Evolutionary conservation across 2,113 vertebrate species (phyloP), one percentile per base, ranked within the genome.

Genomic region (Benitochromis conjunctus): DNA sequence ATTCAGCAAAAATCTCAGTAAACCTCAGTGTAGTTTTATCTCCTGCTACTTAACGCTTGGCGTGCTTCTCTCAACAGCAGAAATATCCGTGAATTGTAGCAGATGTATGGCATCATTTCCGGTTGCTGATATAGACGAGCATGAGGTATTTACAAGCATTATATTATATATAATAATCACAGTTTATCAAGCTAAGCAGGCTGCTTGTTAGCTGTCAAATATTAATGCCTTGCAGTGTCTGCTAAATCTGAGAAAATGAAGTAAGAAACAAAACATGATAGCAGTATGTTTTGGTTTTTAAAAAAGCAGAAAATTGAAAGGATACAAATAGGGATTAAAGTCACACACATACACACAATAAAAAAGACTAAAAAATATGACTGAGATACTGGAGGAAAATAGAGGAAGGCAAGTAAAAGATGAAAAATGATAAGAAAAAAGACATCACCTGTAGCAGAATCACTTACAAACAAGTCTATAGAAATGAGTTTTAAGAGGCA

Each of bases 71-170:
- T 81, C 31, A 6, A 3, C 86, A 92, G 91, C 29, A 16, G 16
- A 58, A 58, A 1, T 4, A 11, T 57, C 58, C 10, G 82, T 55
- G 62, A 71, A 1, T 1, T 91, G 93, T 55, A 11, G 4, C 3
- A 38, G 29, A 11, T 91, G 87, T 58, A 29, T 3, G 55, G 21
- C 24, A 1, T 81, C 87, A 16, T 79, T 92, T 86, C 82, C 92
- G 24, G 77, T 43, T 8, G 86, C 86, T 9, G 83, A 90, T 2
- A 26, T 86, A 18, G 55, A 92, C 1, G 1, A 82, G 24, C 92
- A 96, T 13, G 7, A 92, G 94, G 95, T 95, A 86, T 4, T 36
- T 24, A 29, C 9, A 36, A 74, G 13, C 6, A 60, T 62, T 74
- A 24, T 69, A 24, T 69, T 16, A 43, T 12, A 16, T 43, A 24